phyloP scores from a whole-genome alignment of 2,797 vertebrate species.

The Pipistrellus nathusii region DNA sequence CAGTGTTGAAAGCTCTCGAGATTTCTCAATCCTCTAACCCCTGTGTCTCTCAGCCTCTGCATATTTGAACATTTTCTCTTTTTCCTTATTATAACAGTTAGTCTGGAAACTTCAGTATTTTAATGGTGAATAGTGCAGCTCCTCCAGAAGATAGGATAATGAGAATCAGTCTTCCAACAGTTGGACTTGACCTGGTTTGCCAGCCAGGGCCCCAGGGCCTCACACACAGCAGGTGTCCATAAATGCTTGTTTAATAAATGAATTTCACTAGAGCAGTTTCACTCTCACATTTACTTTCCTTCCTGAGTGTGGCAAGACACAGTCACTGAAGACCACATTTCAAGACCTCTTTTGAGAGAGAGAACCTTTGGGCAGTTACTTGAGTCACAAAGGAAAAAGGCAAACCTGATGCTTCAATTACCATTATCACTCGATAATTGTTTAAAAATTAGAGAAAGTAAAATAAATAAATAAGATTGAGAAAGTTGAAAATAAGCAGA shows the following conservation, averaged over 20 bases:
- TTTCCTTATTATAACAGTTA: background rate
- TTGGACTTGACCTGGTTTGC: background rate
- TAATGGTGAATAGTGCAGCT: background rate
- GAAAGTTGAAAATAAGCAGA: background rate
- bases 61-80: background rate
- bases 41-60: background rate
- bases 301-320: background rate
- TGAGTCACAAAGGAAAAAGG: background rate
- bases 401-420: background rate
- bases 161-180: background rate
- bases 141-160: background rate
- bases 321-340: background rate
- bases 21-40: background rate
- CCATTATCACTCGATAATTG: background rate
- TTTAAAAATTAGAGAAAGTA: conserved; percentile 10
- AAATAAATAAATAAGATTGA: background rate
- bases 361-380: background rate
- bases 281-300: background rate
- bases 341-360: background rate
- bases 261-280: background rate
- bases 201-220: background rate
- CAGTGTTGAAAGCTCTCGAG: background rate
- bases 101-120: background rate
- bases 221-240: background rate
- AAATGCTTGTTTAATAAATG: background rate